Conservation (phyloP, 2,888 invertebrate species). For the Caenorhabditis parvicauda region DNA sequence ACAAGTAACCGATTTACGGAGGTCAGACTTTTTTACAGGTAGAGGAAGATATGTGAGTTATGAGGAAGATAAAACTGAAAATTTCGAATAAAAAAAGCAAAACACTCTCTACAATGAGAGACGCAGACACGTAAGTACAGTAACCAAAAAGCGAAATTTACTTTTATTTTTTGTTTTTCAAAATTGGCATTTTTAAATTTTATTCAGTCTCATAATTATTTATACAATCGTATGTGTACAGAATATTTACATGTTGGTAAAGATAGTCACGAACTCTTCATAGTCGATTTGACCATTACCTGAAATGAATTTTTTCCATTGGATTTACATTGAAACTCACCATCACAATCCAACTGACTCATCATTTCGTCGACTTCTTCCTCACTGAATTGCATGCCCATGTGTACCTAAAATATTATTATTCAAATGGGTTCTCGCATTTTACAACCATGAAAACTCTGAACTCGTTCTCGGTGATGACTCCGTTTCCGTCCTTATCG, state of each 20-base stretch:
- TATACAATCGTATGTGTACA: background rate
- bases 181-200: conserved; percentile 3
- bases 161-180: background rate
- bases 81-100: too few species aligned
- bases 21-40: too few species aligned
- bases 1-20: too few species aligned
- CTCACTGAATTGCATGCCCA: conserved; percentile 62
- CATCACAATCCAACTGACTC: conserved; percentile 47
- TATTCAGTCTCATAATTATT: conserved; percentile 2
- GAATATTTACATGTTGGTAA: conserved; percentile 8
- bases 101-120: too few species aligned
- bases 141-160: too few species aligned
- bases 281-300: conserved; percentile 54
- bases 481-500: conserved; percentile 46
- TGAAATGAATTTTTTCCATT: conserved; percentile 13
- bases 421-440: background rate
- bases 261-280: conserved; percentile 45
- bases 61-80: too few species aligned
- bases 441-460: conserved; percentile 48
- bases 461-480: conserved; percentile 55
- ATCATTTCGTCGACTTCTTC: conserved; percentile 60
- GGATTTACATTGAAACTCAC: conserved; percentile 15
- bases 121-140: too few species aligned
- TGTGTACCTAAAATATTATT: conserved; percentile 46
- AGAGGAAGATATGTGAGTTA: too few species aligned